Percentiles rank a stretch among this genome's conserved stretches.
Conservation (phyloP, 2,113 vertebrate species). For the Trematocara macrostoma region DNA sequence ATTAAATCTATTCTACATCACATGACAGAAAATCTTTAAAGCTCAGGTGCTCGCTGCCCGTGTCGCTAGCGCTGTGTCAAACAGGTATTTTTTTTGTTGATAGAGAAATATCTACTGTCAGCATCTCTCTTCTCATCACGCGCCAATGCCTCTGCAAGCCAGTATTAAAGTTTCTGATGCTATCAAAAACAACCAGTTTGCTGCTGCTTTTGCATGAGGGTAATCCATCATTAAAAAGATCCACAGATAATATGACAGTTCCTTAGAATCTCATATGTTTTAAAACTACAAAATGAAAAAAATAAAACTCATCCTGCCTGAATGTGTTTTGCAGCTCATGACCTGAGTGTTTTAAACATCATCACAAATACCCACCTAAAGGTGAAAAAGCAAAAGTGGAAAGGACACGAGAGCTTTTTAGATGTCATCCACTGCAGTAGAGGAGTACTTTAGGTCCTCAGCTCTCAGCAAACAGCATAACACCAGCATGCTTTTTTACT, state of each 20-base stretch:
- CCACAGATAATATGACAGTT: background rate
- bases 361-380: background rate
- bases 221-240: background rate
- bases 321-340: background rate
- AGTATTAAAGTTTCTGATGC: background rate
- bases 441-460: background rate
- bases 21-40: background rate
- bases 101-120: background rate
- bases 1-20: background rate
- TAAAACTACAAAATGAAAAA: background rate
- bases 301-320: background rate
- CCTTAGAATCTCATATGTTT: background rate
- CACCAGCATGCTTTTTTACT: background rate
- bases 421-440: background rate
- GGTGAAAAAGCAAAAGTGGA: background rate
- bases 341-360: background rate
- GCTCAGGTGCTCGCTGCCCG: background rate
- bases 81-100: slow-evolving; percentile 3
- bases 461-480: background rate
- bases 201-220: background rate
- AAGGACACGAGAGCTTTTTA: background rate
- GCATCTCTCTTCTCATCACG: background rate
- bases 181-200: background rate
- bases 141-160: background rate
- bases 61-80: background rate